A percentile compares a stretch with the other conserved stretches of the same genome.
phyloP scores from a whole-genome alignment of 2,888 invertebrate species.

The Phrixothrix hirtus region DNA sequence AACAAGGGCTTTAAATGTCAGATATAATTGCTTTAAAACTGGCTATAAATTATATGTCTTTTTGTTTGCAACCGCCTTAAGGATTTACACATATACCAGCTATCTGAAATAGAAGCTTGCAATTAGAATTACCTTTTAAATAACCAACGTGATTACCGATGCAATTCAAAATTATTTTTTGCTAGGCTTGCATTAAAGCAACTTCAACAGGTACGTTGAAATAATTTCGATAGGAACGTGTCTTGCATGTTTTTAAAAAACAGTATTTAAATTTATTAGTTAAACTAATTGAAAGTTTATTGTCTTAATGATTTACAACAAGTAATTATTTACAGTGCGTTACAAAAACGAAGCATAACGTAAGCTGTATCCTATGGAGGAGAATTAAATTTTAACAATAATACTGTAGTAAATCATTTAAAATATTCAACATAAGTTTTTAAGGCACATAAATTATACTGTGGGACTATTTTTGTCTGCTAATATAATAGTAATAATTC shows the following conservation, averaged over 20 bases:
- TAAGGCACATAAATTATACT: slow-evolving; percentile 14
- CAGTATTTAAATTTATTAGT: slow-evolving; percentile 27
- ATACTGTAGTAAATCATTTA: slow-evolving; percentile 15
- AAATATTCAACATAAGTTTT: slow-evolving; percentile 13
- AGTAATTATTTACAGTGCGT: slow-evolving; percentile 14
- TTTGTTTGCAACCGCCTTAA: too few relatives aligned
- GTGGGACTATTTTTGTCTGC: slow-evolving; percentile 3
- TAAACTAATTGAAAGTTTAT: slow-evolving; percentile 26
- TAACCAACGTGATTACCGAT: too few relatives aligned
- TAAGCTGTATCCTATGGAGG: neutral
- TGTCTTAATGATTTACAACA: slow-evolving; percentile 28
- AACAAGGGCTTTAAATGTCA: too few relatives aligned
- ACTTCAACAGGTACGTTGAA: too few relatives aligned
- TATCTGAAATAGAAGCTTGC: too few relatives aligned
- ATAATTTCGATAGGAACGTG: too few relatives aligned
- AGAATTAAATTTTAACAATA: slow-evolving; percentile 16
- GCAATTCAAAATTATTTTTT: too few relatives aligned
- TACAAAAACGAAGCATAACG: slow-evolving; percentile 8
- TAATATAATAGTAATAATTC: slow-evolving; percentile 5
- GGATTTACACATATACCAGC: too few relatives aligned
- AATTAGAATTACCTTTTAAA: too few relatives aligned
- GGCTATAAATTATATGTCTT: too few relatives aligned
- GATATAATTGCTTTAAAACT: too few relatives aligned
- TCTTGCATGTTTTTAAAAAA: slow-evolving; percentile 15
- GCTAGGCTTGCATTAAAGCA: too few relatives aligned